Conservation (phyloP, 2,888 invertebrate species). For the Parascotia fuliginaria region DNA sequence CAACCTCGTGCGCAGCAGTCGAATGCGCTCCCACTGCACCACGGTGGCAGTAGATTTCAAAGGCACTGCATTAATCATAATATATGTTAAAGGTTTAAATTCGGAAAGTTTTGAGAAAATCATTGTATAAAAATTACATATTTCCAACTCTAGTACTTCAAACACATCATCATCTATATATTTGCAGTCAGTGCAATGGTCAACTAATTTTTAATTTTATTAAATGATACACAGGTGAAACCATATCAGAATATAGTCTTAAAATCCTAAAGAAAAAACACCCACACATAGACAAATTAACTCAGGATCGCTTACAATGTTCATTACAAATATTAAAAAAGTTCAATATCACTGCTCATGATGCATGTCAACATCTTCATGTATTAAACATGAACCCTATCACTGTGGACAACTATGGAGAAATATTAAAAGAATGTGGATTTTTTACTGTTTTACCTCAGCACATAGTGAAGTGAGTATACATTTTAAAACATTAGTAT, state of each 20-base stretch:
- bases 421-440: constrained; percentile 87
- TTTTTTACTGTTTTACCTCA: constrained; percentile 76
- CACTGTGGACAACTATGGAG: constrained; percentile 86
- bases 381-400: constrained; percentile 85
- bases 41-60: too few species aligned
- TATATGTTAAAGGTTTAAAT: too few species aligned
- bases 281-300: constrained; percentile 65
- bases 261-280: constrained; percentile 61
- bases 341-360: constrained; percentile 76
- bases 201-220: background rate
- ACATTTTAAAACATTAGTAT: background rate
- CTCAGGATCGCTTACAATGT: constrained; percentile 59
- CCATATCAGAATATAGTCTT: constrained; percentile 48
- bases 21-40: too few species aligned
- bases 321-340: constrained; percentile 67
- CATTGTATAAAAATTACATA: too few species aligned
- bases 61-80: too few species aligned
- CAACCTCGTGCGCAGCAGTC: too few species aligned
- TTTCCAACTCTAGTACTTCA: too few species aligned
- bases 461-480: constrained; percentile 69
- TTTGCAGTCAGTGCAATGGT: too few species aligned
- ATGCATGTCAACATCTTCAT: constrained; percentile 83
- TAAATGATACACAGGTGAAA: constrained; percentile 52
- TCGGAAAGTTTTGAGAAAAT: too few species aligned
- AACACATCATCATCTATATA: too few species aligned